Percentiles rank a stretch among this genome's conserved stretches.
Evolutionary conservation across 2,888 invertebrate genomes (phyloP).

Genomic region (Amphipyra berbera): DNA sequence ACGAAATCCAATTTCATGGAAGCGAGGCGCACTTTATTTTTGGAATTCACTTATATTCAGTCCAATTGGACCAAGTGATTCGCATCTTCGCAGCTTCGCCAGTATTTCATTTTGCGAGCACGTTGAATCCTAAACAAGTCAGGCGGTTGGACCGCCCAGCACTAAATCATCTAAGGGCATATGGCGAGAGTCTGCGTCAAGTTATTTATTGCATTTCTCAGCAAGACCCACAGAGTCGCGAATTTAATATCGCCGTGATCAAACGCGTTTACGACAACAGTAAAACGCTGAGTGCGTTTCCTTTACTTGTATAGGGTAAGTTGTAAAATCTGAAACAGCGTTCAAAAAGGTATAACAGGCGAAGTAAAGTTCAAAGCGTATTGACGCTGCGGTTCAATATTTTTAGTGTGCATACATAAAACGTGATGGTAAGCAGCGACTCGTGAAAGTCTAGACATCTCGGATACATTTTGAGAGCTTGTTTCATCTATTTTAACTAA

Average conservation of each 20-base stretch:
- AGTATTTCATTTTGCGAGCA: conserved; percentile 41
- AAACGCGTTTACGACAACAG: conserved; percentile 74
- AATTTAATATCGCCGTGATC: conserved; percentile 74
- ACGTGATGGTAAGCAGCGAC: conserved; percentile 4
- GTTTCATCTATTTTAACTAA: conserved; percentile 6
- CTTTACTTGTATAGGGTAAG: conserved; percentile 56
- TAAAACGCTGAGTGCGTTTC: conserved; percentile 69
- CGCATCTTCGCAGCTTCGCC: conserved; percentile 27
- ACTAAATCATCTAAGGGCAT: conserved; percentile 74
- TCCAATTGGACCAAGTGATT: conserved; percentile 47
- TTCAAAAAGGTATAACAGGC: conserved; percentile 20
- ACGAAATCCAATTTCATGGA: conserved; percentile 42
- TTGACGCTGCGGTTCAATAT: conserved; percentile 19
- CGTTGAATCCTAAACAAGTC: conserved; percentile 54
- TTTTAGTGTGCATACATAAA: conserved; percentile 22
- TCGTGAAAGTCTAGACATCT: conserved; percentile 18
- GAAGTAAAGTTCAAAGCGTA: conserved; percentile 30
- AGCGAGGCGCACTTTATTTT: conserved; percentile 47
- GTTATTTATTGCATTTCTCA: conserved; percentile 78
- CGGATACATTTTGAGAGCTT: conserved; percentile 9
- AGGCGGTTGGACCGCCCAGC: conserved; percentile 60
- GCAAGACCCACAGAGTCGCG: conserved; percentile 64
- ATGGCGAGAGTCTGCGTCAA: conserved; percentile 61
- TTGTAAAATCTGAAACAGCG: conserved; percentile 51
- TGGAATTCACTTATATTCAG: conserved; percentile 39